Percentiles rank a stretch among this genome's conserved stretches.
phyloP scores from a whole-genome alignment of 2,797 vertebrate genomes.

The Pogoniulus pusillus region DNA sequence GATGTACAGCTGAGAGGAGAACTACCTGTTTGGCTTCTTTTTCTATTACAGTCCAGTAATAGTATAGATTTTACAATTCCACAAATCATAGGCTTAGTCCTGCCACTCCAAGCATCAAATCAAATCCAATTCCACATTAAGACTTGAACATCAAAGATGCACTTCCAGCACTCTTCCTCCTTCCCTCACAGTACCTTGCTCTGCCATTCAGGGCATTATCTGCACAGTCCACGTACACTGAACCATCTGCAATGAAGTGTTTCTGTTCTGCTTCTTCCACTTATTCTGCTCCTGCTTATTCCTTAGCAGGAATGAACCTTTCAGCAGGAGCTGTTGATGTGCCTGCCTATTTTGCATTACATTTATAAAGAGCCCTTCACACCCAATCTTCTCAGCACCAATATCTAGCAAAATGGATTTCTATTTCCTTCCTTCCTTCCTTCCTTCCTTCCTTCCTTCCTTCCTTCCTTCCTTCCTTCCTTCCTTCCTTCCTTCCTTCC shows the following conservation, averaged over 20 bases:
- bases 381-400: neutral
- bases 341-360: neutral
- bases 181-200: neutral
- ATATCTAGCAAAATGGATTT: neutral
- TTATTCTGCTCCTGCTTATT: neutral
- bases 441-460: neutral
- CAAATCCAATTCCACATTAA: constrained; percentile 2
- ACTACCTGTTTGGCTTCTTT: neutral
- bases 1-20: neutral
- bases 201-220: neutral
- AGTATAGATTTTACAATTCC: constrained; percentile 12
- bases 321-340: neutral
- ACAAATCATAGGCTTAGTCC: constrained; percentile 8
- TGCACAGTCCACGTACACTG: neutral
- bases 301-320: neutral
- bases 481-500: neutral
- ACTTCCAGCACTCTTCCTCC: neutral
- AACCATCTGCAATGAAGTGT: neutral
- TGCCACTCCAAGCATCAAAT: neutral
- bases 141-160: neutral
- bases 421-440: neutral
- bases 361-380: neutral
- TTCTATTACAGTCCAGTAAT: neutral
- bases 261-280: neutral
- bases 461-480: too few species aligned